A percentile compares a stretch with the other conserved stretches of the same genome.
Evolutionary conservation across 2,113 vertebrate species (phyloP).

Genomic region (Arvicanthis niloticus): DNA sequence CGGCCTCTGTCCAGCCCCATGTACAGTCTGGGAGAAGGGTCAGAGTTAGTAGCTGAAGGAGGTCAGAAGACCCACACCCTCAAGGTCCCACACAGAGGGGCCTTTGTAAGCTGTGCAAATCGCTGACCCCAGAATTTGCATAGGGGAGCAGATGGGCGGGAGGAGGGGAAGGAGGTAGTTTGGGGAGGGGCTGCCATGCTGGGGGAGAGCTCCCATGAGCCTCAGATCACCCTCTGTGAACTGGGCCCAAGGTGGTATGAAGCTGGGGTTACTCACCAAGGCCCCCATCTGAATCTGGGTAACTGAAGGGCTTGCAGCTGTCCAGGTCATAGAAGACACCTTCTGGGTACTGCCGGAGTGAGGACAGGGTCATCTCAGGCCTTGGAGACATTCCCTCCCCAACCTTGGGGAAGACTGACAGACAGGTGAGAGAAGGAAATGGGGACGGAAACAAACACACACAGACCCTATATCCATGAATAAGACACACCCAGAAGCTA

Average conservation of each 20-base stretch:
- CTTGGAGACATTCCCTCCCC: neutral
- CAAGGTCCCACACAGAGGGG: constrained; percentile 52
- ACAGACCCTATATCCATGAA: neutral
- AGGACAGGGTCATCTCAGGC: neutral
- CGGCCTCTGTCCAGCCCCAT: constrained; percentile 79
- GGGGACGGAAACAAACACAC: neutral
- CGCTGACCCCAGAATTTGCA: constrained; percentile 75
- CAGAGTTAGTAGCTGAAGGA: constrained; percentile 22
- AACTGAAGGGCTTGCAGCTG: constrained; percentile 71
- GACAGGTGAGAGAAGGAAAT: neutral
- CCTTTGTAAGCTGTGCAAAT: constrained; percentile 77
- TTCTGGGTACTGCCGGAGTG: constrained; percentile 76
- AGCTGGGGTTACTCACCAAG: constrained; percentile 62
- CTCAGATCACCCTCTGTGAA: constrained; percentile 8
- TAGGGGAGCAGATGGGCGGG: neutral
- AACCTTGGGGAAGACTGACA: neutral
- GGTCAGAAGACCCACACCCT: neutral
- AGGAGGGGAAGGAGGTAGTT: neutral
- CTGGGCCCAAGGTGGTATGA: neutral
- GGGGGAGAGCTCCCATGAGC: neutral
- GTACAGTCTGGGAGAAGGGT: constrained; percentile 68
- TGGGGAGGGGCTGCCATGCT: neutral
- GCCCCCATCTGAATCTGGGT: constrained; percentile 73
- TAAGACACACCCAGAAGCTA: neutral
- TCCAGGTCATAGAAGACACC: constrained; percentile 81